Base-by-base conservation (phyloP, 35 echinoderm and acorn worm species). In the Heliocidaris tuberculata region DNA sequence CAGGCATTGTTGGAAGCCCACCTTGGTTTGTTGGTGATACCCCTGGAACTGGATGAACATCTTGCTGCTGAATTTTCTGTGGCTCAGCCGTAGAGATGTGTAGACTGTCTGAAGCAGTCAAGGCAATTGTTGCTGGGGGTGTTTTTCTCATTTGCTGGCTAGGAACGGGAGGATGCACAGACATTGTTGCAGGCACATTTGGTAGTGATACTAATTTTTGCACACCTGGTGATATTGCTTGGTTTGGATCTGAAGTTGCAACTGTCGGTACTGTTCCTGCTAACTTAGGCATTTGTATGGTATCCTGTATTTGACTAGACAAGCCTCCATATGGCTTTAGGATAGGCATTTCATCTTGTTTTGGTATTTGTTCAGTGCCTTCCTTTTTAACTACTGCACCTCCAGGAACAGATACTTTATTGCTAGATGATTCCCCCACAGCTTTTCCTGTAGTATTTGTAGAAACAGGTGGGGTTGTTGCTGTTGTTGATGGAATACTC, bases 281-380 rank as follows among this genome's bases (percentile, higher is more conserved):
- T 31, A 59, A 31, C 56, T 27, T 93, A 50, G 91, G 50, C 91
- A 93, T 52, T 27, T 93, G 17, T 49, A 59, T 30, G 24, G 91
- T 93, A 93, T 59, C 19, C 50, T 52, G 91, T 16, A 59, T 31
- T 59, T 93, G 91, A 59, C 50, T 93, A 48, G 48, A 30, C n/a
- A 31, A 32, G 48, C 50, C 91, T 50, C 91, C 91, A 93, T 93
- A 93, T 56, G 91, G 91, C 91, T 59, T 49, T 31, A 93, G 48
- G 47, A 93, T 59, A 31, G 91, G 91, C 91, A 93, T 93, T 17
- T 93, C 91, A 50, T 93, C 91, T 59, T 59, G 91, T 59, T 93
- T 93, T 16, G 16, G 47, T 2, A 13, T 48, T 50, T 48, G 31
- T 13, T 52, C 91, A 50, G 31, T 11, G 11, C 48, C 91, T 93